Base-by-base conservation (phyloP, 30 jellyfish, hydroid and myxozoan species). In the Clytia hemisphaerica region DNA sequence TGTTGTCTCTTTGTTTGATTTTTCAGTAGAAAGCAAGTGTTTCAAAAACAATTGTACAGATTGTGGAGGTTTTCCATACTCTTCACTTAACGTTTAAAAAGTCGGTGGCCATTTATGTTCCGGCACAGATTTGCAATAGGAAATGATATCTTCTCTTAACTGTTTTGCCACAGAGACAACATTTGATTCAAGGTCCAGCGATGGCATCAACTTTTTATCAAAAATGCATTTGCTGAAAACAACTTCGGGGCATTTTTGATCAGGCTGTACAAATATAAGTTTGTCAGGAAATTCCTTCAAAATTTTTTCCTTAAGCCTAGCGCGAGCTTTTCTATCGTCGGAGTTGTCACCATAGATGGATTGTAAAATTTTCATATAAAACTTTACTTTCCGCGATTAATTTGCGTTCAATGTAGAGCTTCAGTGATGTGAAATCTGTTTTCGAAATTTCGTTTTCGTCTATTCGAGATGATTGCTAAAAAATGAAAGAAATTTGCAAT, bases 261-360 rank as follows among this genome's bases (percentile, higher is more conserved):
- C 45, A 26, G 63, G 64, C 74, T 48, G 6, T 46, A 67, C 40
- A 50, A 37, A 67, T 22, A 33, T 67, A 24, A 67, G 10, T 22
- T 67, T 34, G 18, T 35, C 79, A 4, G 37, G 55, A 21, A 30
- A 61, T 38, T 45, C 19, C 18, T 67, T 50, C 34, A 37, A 54
- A 22, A 67, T 42, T 29, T 35, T 10, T 26, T 37, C 33, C 34
- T 67, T 67, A 29, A 67, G 63, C 75, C 22, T 67, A 27, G 26
- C 44, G 24, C 79, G 31, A 27, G 31, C 31, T 37, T 62, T 22
- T 37, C 48, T 67, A 45, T 67, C 79, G 36, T 45, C 25, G 18
- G 55, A 37, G 49, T 40, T 42, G 45, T 22, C 76, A 42, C 75
- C 79, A 67, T 67, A 67, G 25, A 67, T 67, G 46, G 40, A 44